Percentiles rank a stretch among this genome's conserved stretches.
phyloP scores from a whole-genome alignment of 2,888 invertebrate genomes.

The Boloria euphrosyne region DNA sequence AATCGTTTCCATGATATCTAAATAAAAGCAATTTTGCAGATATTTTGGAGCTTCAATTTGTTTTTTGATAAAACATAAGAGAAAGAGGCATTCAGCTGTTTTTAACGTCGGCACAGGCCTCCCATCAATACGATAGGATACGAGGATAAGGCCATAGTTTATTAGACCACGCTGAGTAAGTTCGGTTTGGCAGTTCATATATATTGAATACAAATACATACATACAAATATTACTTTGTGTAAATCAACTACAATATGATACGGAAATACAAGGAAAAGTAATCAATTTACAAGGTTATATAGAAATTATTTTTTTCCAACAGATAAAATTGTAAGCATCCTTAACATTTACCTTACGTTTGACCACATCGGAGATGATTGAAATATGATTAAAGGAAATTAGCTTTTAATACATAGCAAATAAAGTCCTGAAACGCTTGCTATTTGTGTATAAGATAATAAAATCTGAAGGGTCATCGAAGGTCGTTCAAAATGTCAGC shows the following conservation, averaged over 20 bases:
- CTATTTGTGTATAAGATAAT: constrained; percentile 16
- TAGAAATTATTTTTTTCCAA: background rate
- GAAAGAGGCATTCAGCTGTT: no score
- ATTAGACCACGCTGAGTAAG: no score
- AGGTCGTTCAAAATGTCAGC: constrained; percentile 49
- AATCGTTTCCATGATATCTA: no score
- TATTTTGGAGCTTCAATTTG: no score
- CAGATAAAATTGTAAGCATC: constrained; percentile 9
- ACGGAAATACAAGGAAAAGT: constrained; percentile 10
- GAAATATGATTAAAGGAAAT: background rate
- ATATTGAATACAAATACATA: no score
- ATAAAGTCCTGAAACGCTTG: constrained; percentile 18
- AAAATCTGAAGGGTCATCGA: constrained; percentile 39
- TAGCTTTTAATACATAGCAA: background rate
- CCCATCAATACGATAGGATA: no score
- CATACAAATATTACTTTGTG: background rate
- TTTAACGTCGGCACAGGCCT: no score
- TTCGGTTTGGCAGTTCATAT: no score
- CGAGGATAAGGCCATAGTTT: no score
- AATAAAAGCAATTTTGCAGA: no score
- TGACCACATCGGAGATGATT: constrained; percentile 1
- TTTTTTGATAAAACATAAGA: no score
- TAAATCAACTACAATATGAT: background rate
- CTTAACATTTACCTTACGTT: constrained; percentile 21
- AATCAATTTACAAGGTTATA: constrained; percentile 6